Conservation (phyloP, 1,140 invertebrate species). For the Solen grandis region DNA sequence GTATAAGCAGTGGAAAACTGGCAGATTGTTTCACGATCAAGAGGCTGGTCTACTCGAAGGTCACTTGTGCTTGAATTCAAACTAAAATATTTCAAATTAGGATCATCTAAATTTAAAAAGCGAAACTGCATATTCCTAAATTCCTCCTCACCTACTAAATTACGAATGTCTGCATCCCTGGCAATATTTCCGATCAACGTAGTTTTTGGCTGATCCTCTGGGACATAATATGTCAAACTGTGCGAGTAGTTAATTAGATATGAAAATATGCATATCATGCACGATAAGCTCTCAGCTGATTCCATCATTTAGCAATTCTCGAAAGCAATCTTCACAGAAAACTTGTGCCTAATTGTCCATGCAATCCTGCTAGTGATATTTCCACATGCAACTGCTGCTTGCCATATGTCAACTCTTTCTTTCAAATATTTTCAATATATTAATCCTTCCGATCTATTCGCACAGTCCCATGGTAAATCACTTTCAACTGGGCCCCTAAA, state of each 20-base stretch:
- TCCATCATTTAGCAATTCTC: constrained; percentile 41
- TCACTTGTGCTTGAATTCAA: constrained; percentile 60
- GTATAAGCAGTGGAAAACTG: constrained; percentile 47
- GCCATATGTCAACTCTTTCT: not conserved
- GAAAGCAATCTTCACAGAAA: not conserved
- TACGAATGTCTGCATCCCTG: constrained; percentile 34
- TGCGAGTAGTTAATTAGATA: constrained; percentile 49
- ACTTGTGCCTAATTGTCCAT: not conserved
- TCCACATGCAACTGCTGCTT: not conserved
- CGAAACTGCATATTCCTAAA: constrained; percentile 41
- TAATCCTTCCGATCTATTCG: too few relatives aligned
- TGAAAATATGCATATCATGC: constrained; percentile 47
- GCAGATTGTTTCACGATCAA: constrained; percentile 63
- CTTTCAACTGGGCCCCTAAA: too few relatives aligned
- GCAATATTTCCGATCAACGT: constrained; percentile 61
- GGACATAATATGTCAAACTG: constrained; percentile 54
- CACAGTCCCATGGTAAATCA: constrained; percentile 8
- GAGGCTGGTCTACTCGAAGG: constrained; percentile 49
- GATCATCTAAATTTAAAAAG: constrained; percentile 30
- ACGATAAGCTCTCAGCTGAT: constrained; percentile 45
- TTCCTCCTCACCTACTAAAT: constrained; percentile 38
- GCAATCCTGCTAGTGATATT: not conserved
- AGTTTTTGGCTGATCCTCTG: constrained; percentile 46
- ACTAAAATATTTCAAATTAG: constrained; percentile 49
- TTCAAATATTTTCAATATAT: not conserved